Base-by-base conservation (phyloP, 2,888 invertebrate species). In the Philereme transversata region DNA sequence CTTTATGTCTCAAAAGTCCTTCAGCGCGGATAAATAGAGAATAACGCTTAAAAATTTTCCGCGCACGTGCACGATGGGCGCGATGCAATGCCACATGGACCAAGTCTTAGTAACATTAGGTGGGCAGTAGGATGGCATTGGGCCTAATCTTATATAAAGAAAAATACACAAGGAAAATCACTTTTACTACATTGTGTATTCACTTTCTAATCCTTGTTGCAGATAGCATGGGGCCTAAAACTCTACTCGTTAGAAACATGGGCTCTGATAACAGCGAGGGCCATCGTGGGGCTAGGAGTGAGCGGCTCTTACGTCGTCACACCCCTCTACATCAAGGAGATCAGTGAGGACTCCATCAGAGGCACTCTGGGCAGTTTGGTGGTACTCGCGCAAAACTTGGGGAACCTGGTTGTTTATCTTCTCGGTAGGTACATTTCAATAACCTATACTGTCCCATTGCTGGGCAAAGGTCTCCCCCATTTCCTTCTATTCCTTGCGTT, bases 271-370 rank as follows among this genome's bases (percentile, higher is more conserved):
- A 81, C 85, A 0, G 92, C 92, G 0, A 76, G 92, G 7, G 90
- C 86, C 0, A 83, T 90, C 5, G 77, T 91, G 5, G 92, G 92
- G 0, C 69, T 91, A 0, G 90, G 91, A 0, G 88, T 89, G 0
- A 86, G 87, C 38, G 91, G 92, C 0, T 84, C 86, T 11, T 92
- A 90, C 64, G 90, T 92, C 0, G 92, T 92, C 54, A 90, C 90
- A 0, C 92, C 92, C 0, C 69, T 92, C 0, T 92, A 92, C 74
- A 88, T 92, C 61, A 92, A 92, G 60, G 92, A 92, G 62, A 91
- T 90, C 56, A 90, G 91, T 67, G 90, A 92, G 50, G 90, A 91
- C 60, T 82, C 85, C 5, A 86, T 92, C 51, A 73, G 92, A 54
- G 92, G 92, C 0, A 22, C 22, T 22, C 22, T 22, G 22, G 22